Evolutionary conservation across 1,140 invertebrate species (phyloP), one percentile per base, ranked within the genome.

Genomic region (Anastrepha ludens): DNA sequence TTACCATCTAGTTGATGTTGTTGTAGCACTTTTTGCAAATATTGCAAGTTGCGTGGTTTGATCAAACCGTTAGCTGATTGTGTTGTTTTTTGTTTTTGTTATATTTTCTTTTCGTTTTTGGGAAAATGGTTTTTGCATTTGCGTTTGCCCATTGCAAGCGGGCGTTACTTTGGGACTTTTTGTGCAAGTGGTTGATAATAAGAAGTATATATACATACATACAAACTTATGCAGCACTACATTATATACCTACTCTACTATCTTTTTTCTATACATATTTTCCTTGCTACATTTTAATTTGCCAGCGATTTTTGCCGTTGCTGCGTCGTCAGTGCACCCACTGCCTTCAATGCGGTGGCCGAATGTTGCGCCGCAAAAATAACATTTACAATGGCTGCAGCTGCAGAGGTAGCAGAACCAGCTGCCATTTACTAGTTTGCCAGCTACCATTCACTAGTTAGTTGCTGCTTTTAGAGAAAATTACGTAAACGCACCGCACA

Each of bases 161-260:
- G 70, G 70, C 70, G 39, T 74, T 74, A 74, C 70, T 74, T 74
- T n/a, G 70, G 70, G 70, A 41, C 70, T 74, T 74, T 39, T 74
- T 74, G 41, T 47, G 44, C 7, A 74, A 74, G 47, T 50, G 41
- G 44, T 74, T 41, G 70, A 20, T 17, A 74, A 41, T 17, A 81
- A 41, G 41, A 81, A 74, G 13, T 29, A 13, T 11, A 41, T 3
- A 17, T 39, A 67, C 20, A 67, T 13, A 74, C 70, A 44, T 2
- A 41, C 70, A 74, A 62, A 67, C 64, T 67, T 67, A 29, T 29
- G 1, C 29, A 29, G 29, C 29, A 29, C 29, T 29, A 29, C 29
- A 29, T 29, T 29, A 29, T 29, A 29, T 29, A 29, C n/a, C n/a
- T n/a, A n/a, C 29, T 29, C 29, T 29, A 29, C 29, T 29, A 29